Percentiles rank a stretch among this genome's conserved stretches.
phyloP scores from a whole-genome alignment of 2,888 invertebrate species.

The Zele albiditarsus region DNA sequence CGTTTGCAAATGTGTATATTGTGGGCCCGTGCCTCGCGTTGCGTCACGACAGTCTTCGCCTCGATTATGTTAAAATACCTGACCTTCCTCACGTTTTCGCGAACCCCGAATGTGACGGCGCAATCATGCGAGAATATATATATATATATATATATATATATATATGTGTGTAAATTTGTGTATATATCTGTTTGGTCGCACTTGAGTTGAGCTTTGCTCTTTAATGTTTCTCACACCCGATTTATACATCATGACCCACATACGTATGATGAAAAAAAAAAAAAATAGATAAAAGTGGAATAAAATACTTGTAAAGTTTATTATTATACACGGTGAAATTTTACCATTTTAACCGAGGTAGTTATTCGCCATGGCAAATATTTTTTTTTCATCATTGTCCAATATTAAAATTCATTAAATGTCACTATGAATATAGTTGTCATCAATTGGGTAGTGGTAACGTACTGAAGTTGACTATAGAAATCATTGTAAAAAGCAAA shows the following conservation, averaged over 20 bases:
- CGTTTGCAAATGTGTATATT: conserved; percentile 12
- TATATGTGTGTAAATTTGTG: background rate
- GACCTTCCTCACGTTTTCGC: conserved; percentile 61
- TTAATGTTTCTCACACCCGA: background rate
- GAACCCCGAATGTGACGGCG: conserved; percentile 9
- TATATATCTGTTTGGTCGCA: background rate
- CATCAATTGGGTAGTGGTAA: too few species aligned
- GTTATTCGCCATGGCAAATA: too few species aligned
- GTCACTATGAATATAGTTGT: too few species aligned
- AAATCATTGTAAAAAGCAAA: too few species aligned
- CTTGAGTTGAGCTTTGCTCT: background rate
- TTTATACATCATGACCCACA: background rate
- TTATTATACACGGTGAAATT: background rate
- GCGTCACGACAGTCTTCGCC: conserved; percentile 52
- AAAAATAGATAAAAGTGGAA: background rate
- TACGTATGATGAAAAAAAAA: background rate
- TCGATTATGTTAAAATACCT: conserved; percentile 64
- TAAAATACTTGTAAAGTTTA: background rate
- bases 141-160: background rate
- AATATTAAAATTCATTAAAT: too few species aligned
- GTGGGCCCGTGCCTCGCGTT: conserved; percentile 45
- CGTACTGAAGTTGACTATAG: too few species aligned
- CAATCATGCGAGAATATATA: conserved; percentile 3
- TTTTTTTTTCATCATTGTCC: too few species aligned
- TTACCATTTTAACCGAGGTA: too few species aligned